A percentile compares a stretch with the other conserved stretches of the same genome.
Evolutionary conservation across 2,797 vertebrate genomes (phyloP).

Genomic region (Choloepus didactylus): DNA sequence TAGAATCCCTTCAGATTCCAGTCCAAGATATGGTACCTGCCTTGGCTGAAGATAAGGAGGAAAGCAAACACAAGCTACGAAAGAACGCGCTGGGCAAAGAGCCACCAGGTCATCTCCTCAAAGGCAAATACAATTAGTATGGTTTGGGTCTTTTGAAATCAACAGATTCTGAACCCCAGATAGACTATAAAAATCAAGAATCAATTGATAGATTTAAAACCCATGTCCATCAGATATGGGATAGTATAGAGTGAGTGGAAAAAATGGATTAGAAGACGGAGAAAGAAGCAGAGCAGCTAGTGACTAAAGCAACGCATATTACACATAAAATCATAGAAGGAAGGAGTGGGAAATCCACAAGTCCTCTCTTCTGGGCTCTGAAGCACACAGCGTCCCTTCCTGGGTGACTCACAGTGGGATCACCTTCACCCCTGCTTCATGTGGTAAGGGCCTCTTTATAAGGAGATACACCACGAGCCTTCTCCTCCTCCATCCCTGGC

Average conservation of each 20-base stretch:
- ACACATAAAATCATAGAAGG: slow-evolving; percentile 85
- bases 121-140: slow-evolving; percentile 85
- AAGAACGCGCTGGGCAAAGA: slow-evolving; percentile 82
- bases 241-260: slow-evolving; percentile 56
- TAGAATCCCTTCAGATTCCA: slow-evolving; percentile 74
- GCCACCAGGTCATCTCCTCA: slow-evolving; percentile 71
- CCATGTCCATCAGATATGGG: slow-evolving; percentile 64
- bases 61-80: slow-evolving; percentile 84
- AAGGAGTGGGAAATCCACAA: slow-evolving; percentile 83
- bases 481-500: slow-evolving; percentile 66
- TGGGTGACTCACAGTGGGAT: slow-evolving; percentile 83
- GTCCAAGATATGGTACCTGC: slow-evolving; percentile 55
- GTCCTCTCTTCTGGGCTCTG: slow-evolving; percentile 80
- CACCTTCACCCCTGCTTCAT: slow-evolving; percentile 83
- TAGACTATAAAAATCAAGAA: slow-evolving; percentile 53
- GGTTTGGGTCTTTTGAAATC: slow-evolving; percentile 83
- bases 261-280: slow-evolving; percentile 81
- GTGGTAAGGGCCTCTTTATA: slow-evolving; percentile 80
- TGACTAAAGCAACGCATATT: slow-evolving; percentile 85
- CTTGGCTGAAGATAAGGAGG: slow-evolving; percentile 65
- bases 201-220: slow-evolving; percentile 62
- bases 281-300: slow-evolving; percentile 78
- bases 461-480: slow-evolving; percentile 74
- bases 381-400: slow-evolving; percentile 80
- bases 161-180: slow-evolving; percentile 80